These are phyloP conservation scores for Limnephilus marmoratus DNA, from an alignment of 2,888 invertebrate species.

Conservation along the genomic window DNA sequence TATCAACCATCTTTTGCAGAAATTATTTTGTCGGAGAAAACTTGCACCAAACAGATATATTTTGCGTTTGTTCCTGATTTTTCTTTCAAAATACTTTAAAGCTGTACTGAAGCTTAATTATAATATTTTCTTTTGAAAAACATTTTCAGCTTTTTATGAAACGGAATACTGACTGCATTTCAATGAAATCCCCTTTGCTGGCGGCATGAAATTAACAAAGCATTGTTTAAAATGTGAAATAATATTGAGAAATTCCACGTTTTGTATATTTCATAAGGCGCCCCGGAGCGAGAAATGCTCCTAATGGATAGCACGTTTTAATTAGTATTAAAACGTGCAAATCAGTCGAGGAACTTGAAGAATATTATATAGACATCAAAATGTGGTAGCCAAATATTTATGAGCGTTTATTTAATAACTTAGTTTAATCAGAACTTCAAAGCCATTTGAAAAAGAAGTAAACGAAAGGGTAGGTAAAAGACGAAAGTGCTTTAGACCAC, in stretches of 20 bases:
- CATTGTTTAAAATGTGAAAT: conserved; percentile 54
- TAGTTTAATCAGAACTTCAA: not conserved
- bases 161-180: conserved; percentile 28
- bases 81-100: no score
- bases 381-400: not conserved
- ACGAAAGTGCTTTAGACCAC: no score
- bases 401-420: not conserved
- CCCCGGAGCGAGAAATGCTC: conserved; percentile 27
- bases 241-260: conserved; percentile 53
- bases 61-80: no score
- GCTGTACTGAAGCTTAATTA: no score
- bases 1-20: no score
- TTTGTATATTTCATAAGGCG: conserved; percentile 58
- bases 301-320: conserved; percentile 47
- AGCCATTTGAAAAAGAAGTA: not conserved
- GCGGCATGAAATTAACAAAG: conserved; percentile 39
- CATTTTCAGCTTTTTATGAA: not conserved
- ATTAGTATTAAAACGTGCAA: conserved; percentile 61
- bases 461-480: no score
- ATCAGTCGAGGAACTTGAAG: conserved; percentile 28
- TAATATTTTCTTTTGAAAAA: not conserved
- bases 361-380: not conserved
- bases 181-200: conserved; percentile 29
- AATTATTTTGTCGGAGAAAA: no score
- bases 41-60: no score